These are phyloP conservation scores for Eriocheir sinensis DNA, from an alignment of 1,140 invertebrate species.

Conservation along the genomic window DNA sequence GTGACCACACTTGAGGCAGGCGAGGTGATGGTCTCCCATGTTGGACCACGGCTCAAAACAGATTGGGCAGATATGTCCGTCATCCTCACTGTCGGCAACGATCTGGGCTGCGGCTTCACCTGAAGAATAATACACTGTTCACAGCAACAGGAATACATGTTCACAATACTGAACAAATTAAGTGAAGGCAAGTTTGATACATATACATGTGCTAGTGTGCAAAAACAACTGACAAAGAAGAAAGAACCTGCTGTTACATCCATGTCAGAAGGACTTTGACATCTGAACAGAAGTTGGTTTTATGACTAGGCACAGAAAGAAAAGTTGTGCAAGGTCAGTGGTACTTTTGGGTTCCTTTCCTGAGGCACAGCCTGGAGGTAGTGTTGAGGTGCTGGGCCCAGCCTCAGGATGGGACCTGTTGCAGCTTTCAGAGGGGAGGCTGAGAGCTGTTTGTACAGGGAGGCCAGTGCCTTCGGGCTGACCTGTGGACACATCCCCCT, in stretches of 20 bases:
- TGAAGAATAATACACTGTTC: not conserved
- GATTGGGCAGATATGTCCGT: constrained; percentile 90
- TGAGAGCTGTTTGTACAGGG: not conserved
- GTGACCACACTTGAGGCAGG: constrained; percentile 94
- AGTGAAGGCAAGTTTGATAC: not conserved
- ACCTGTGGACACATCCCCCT: no score
- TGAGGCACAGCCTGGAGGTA: not conserved
- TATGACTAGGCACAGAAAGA: no score
- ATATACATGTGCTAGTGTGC: not conserved
- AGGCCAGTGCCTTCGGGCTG: not conserved
- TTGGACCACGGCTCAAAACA: constrained; percentile 94
- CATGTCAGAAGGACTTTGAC: not conserved
- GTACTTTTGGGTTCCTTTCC: not conserved
- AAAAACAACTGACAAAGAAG: not conserved
- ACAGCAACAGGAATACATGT: not conserved
- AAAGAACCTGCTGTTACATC: not conserved
- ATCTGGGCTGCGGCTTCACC: not conserved
- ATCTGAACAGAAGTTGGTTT: not conserved
- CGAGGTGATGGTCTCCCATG: constrained; percentile 91
- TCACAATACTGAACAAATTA: not conserved
- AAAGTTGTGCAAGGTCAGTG: not conserved
- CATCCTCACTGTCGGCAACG: constrained; percentile 81
- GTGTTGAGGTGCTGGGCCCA: not conserved
- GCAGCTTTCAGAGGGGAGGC: not conserved
- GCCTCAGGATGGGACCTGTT: not conserved